Base-by-base conservation (phyloP, 30 jellyfish, hydroid and myxozoan genomes). In the Rhopilema esculentum region DNA sequence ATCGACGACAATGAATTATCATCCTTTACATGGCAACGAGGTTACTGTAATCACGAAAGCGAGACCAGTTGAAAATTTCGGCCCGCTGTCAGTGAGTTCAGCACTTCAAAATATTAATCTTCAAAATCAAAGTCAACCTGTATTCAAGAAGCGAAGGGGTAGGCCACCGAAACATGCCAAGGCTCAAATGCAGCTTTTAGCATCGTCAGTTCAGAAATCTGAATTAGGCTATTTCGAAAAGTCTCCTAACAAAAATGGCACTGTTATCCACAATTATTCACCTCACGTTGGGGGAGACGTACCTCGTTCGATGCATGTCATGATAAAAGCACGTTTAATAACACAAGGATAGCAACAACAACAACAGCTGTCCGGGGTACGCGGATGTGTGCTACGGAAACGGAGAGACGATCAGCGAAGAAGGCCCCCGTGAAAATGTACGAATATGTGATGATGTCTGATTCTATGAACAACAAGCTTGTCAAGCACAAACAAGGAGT, bases 401-500 rank as follows among this genome's bases (percentile, higher is more conserved):
- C 69, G 23, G 90, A 80, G 23, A 29, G 80, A 22, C 27, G 89
- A 33, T 26, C 85, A 17, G 28, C 70, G 0, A 80, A 33, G 66
- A 80, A 66, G 28, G 90, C 75, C 25, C 76, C 83, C 4, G 94
- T 85, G 27, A 73, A 74, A 22, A 52, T 74, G 31, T 85, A 85
- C 52, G 84, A 85, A 27, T 85, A 75, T 49, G 94, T 85, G 8
- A 57, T 74, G 80, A 51, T 62, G 9, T 29, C 94, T n/a, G 94
- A 85, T 74, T 61, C 88, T 23, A 30, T 57, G 25, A 67, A 85
- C 24, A 64, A 82, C 27, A 84, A 84, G 65, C 84, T 84, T 20
- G 88, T 85, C 26, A 85, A 85, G 71, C 88, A 85, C 53, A 62
- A 85, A 48, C 94, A 85, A 28, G 83, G 83, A 16, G 84, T 74